Evolutionary conservation across 1,140 invertebrate species (phyloP), one percentile per base, ranked within the genome.

Genomic region (Cepaea nemoralis): DNA sequence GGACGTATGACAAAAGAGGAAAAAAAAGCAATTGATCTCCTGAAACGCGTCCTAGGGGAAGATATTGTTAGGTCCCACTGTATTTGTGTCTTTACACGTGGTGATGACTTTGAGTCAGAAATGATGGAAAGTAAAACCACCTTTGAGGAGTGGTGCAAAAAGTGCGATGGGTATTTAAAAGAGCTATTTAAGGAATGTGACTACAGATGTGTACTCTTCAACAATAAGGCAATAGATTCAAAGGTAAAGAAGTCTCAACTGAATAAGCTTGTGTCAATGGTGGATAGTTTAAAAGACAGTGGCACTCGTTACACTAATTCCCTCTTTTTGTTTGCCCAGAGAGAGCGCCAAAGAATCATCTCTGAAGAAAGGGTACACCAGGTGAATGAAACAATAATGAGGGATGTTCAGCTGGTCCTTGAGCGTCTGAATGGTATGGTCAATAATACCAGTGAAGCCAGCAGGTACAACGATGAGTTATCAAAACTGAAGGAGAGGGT

Each of bases 301-400:
- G 78, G 78, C 67, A 80, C 66, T 33, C 78, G 78, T 42, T 80
- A 80, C 48, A 80, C 78, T 42, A 80, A 70, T 67, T 5, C 67
- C 12, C n/a, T 80, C 2, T 80, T 80, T 80, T 40, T 73, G 45
- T 80, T 80, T 73, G 78, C 78, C 19, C 78, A 71, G 42, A 55
- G 27, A 6, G 42, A 71, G 35, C 67, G 78, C 1, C 12, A 19
- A 33, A 79, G 42, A 42, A 79, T 80, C 19, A 37, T 80, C 1
- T 1, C 40, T 31, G 78, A 80, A 45, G 42, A 80, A 63, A n/a
- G 73, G 6, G 69, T 67, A 33, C 78, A 67, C 1, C 78, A 80
- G 27, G 78, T 73, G n/a, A 80, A 31, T 59, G 67, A 71, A 45
- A 69, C 71, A 22, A 71, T 73, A 69, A 73, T 80, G 45, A 19